These are phyloP conservation scores for Parnassius smintheus DNA, from an alignment of 2,888 invertebrate genomes.

Conservation along the genomic window DNA sequence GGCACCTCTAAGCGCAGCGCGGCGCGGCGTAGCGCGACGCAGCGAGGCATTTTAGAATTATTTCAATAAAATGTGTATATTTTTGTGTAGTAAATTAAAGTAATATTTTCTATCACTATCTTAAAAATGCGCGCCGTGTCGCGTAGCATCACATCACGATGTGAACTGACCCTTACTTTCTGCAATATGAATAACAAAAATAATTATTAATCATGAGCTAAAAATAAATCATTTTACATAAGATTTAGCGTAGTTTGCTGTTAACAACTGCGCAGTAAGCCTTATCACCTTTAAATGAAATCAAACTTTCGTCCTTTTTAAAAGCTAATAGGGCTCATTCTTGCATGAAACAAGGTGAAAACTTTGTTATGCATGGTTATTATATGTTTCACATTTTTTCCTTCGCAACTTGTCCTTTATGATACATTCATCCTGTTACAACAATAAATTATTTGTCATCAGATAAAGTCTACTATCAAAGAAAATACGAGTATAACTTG, in stretches of 20 bases:
- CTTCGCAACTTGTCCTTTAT: conserved; percentile 23
- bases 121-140: no score
- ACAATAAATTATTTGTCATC: conserved; percentile 16
- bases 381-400: conserved; percentile 12
- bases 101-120: no score
- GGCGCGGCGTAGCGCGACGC: no score
- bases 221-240: conserved; percentile 7
- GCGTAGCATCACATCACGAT: no score
- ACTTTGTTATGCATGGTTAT: conserved; percentile 14
- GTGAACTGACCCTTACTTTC: no score
- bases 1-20: no score
- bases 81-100: no score
- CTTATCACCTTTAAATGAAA: not conserved
- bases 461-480: conserved; percentile 14
- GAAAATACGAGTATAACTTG: conserved; percentile 8
- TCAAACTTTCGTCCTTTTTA: conserved; percentile 3
- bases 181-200: conserved; percentile 4
- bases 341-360: not conserved
- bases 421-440: conserved; percentile 22
- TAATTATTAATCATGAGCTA: not conserved
- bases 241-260: conserved; percentile 12
- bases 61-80: no score
- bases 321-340: conserved; percentile 1
- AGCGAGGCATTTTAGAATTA: no score
- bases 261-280: conserved; percentile 17